Conservation (phyloP, 2,113 vertebrate genomes). For the Junco hyemalis region DNA sequence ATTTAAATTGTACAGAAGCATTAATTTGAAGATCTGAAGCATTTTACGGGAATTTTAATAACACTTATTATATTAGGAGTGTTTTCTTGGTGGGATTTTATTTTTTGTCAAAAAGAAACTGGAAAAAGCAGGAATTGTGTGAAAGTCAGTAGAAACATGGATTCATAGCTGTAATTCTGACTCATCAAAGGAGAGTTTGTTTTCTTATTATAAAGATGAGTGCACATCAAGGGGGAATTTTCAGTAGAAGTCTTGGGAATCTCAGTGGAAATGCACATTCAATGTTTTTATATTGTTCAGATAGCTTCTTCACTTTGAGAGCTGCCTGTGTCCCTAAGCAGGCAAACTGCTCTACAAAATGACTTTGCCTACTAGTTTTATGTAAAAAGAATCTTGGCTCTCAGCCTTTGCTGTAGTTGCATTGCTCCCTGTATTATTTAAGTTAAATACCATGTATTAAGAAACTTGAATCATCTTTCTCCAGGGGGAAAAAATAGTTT, state of each 20-base stretch:
- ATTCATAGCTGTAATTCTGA: not conserved
- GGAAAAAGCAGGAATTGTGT: not conserved
- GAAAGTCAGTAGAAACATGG: not conserved
- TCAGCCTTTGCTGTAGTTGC: not conserved
- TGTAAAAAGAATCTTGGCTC: not conserved
- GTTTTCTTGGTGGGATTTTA: not conserved
- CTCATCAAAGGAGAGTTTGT: not conserved
- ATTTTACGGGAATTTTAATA: not conserved
- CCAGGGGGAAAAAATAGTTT: not conserved
- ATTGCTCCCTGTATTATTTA: not conserved
- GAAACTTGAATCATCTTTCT: not conserved
- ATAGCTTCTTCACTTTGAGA: not conserved
- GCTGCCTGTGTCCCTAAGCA: not conserved
- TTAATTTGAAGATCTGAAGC: not conserved
- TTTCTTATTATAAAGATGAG: not conserved
- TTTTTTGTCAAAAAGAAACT: not conserved
- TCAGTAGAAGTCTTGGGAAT: not conserved
- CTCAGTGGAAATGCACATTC: not conserved
- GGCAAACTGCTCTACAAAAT: not conserved
- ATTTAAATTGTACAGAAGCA: not conserved
- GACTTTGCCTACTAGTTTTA: not conserved
- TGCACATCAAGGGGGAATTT: not conserved
- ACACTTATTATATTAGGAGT: not conserved
- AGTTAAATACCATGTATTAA: conserved; percentile 11
- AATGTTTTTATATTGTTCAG: not conserved